phyloP scores from a whole-genome alignment of 2,797 vertebrate species.

The Falco peregrinus region DNA sequence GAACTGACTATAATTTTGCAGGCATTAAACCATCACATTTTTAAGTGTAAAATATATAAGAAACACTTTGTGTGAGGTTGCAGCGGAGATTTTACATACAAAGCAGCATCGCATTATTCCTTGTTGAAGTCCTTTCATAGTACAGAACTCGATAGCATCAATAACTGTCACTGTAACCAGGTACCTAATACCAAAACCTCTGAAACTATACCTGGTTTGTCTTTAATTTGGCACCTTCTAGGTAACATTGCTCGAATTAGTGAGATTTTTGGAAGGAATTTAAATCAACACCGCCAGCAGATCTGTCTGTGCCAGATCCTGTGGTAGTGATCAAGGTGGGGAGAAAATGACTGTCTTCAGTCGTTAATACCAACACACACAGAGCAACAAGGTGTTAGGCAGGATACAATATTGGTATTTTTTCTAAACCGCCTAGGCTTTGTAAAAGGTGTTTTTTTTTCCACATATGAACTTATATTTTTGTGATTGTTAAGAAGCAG shows the following conservation, averaged over 20 bases:
- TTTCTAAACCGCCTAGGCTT: neutral
- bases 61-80: accelerated
- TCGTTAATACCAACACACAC: neutral
- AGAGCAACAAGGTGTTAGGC: neutral
- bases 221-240: neutral
- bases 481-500: neutral
- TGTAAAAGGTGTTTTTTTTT: neutral
- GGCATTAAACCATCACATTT: neutral
- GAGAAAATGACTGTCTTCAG: neutral
- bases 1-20: neutral
- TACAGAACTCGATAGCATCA: accelerated
- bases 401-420: neutral
- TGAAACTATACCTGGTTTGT: neutral
- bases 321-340: neutral
- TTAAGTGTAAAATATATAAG: neutral
- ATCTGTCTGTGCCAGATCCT: neutral
- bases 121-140: neutral
- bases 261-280: neutral
- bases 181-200: neutral
- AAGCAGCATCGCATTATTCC: neutral
- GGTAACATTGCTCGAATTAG: neutral
- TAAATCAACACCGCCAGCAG: neutral
- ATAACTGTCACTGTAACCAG: neutral
- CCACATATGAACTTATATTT: neutral
- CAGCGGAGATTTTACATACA: neutral